These are phyloP conservation scores for Lacanobia oleracea DNA, from an alignment of 2,888 invertebrate species.

Conservation along the genomic window DNA sequence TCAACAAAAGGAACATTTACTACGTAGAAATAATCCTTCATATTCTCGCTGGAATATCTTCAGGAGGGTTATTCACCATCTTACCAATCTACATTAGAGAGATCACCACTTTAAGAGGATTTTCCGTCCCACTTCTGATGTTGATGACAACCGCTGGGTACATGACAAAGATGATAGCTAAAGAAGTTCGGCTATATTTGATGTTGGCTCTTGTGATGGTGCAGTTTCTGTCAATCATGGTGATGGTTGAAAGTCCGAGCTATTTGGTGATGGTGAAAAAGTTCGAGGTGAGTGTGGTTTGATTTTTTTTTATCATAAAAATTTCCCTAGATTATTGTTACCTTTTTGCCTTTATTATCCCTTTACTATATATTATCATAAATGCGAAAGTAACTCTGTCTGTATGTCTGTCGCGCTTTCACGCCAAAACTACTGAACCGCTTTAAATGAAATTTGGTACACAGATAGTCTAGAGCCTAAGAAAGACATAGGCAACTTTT, in stretches of 20 bases:
- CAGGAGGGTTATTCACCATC: slow-evolving; percentile 79
- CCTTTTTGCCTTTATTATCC: too few species aligned
- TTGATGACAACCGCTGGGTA: slow-evolving; percentile 79
- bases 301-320: too few species aligned
- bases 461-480: too few species aligned
- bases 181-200: slow-evolving; percentile 76
- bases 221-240: slow-evolving; percentile 75
- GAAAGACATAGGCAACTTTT: too few species aligned
- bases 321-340: too few species aligned
- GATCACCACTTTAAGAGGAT: slow-evolving; percentile 72
- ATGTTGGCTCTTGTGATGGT: slow-evolving; percentile 76
- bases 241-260: slow-evolving; percentile 80
- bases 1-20: slow-evolving; percentile 66
- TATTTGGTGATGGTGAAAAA: slow-evolving; percentile 80
- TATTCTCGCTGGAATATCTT: slow-evolving; percentile 77
- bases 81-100: slow-evolving; percentile 81
- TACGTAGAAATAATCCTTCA: slow-evolving; percentile 71
- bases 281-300: slow-evolving; percentile 73
- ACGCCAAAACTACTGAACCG: too few species aligned
- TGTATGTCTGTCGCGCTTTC: too few species aligned
- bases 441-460: too few species aligned
- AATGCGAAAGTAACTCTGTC: too few species aligned
- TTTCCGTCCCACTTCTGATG: slow-evolving; percentile 73
- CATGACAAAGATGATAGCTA: slow-evolving; percentile 72
- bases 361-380: too few species aligned